These are phyloP conservation scores for Gulo gulo DNA, from an alignment of 2,113 vertebrate species.

Conservation along the genomic window DNA sequence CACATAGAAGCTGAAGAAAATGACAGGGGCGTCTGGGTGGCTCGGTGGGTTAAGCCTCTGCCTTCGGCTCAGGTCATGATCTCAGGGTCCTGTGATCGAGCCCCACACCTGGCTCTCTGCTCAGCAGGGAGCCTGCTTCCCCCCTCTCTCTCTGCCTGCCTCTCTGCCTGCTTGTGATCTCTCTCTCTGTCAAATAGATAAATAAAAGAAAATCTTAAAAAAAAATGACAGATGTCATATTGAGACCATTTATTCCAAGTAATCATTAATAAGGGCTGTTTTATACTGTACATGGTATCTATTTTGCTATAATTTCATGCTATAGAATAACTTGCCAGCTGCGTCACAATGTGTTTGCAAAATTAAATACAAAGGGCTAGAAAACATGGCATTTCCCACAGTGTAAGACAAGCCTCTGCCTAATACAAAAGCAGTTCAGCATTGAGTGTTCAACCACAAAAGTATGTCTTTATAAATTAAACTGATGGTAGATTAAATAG, in stretches of 20 bases:
- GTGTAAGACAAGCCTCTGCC: neutral
- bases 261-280: neutral
- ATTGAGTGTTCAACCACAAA: neutral
- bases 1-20: constrained; percentile 24
- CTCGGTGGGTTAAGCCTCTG: too few relatives aligned
- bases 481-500: constrained; percentile 10
- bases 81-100: too few relatives aligned
- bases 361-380: neutral
- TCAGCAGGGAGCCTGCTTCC: too few relatives aligned
- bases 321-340: neutral
- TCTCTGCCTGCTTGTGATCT: too few relatives aligned
- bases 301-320: neutral
- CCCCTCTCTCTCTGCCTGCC: too few relatives aligned
- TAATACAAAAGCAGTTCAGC: neutral
- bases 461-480: neutral
- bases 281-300: neutral
- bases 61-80: too few relatives aligned
- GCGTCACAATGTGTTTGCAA: neutral
- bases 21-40: neutral
- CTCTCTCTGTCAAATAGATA: too few relatives aligned
- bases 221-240: neutral
- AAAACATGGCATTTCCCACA: constrained; percentile 5
- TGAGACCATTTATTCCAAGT: neutral
- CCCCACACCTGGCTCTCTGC: too few relatives aligned
- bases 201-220: too few relatives aligned